Conservation (phyloP, 2,113 vertebrate species). For the Leucopsar rothschildi region DNA sequence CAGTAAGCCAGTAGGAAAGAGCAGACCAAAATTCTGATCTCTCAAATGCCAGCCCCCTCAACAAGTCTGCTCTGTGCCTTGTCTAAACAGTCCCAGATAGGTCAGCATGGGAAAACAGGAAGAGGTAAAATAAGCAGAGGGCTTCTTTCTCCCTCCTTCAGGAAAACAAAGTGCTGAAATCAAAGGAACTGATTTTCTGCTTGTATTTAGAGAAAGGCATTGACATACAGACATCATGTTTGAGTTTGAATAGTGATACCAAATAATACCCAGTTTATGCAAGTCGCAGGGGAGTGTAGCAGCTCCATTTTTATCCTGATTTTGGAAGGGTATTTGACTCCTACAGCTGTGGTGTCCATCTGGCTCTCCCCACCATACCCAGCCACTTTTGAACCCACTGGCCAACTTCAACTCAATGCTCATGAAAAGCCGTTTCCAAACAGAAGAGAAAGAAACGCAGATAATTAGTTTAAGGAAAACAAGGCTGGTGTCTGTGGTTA, state of each 20-base stretch:
- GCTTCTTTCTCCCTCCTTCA: background rate
- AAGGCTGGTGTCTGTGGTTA: background rate
- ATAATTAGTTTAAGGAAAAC: background rate
- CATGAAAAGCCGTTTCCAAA: background rate
- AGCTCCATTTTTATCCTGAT: background rate
- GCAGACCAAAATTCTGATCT: background rate
- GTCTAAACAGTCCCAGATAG: background rate
- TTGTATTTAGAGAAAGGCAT: background rate
- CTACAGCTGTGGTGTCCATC: background rate
- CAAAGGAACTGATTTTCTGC: slow-evolving; percentile 1
- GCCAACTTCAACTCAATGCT: background rate
- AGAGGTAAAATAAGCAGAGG: slow-evolving; percentile 5
- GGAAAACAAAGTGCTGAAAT: background rate
- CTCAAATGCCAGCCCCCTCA: background rate
- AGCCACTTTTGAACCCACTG: background rate
- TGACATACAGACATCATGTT: background rate
- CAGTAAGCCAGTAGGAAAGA: background rate
- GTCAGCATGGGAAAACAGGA: background rate
- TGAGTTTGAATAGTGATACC: background rate
- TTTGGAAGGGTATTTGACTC: background rate
- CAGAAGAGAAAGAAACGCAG: background rate
- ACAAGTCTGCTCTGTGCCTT: background rate
- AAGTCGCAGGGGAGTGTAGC: background rate
- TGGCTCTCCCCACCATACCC: background rate
- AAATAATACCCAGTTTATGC: background rate